phyloP scores from a whole-genome alignment of 23 tunicate genomes.

The Trididemnum nubilum region DNA sequence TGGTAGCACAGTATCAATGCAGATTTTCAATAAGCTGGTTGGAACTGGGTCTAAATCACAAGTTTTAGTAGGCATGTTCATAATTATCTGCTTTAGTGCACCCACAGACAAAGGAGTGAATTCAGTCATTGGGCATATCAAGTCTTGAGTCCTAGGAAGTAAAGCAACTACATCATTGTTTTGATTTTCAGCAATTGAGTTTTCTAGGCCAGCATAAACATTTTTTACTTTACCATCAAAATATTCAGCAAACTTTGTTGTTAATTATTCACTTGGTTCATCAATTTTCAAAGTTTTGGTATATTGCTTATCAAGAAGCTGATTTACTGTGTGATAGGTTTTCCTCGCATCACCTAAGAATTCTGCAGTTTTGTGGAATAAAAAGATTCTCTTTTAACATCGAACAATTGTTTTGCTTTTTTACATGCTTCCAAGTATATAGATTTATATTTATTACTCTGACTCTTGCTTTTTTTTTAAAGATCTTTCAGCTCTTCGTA shows the following conservation, averaged over 20 bases:
- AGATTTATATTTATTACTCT: not conserved
- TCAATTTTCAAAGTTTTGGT: not conserved
- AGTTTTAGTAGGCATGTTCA: not conserved
- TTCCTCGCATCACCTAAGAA: not conserved
- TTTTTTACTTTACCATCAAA: not conserved
- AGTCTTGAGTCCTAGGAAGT: not conserved
- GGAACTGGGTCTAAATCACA: not conserved
- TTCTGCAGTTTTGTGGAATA: not conserved
- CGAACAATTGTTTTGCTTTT: not conserved
- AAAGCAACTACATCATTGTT: not conserved
- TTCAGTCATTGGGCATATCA: not conserved
- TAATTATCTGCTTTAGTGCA: not conserved
- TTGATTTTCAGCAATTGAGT: not conserved
- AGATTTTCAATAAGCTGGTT: not conserved
- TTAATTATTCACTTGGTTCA: not conserved
- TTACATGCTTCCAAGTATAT: not conserved
- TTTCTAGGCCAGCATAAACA: not conserved
- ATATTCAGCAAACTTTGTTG: not conserved
- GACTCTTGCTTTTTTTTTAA: not conserved
- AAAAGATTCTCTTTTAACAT: not conserved
- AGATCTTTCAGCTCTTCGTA: not conserved
- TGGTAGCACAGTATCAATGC: not conserved
- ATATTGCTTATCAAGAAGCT: not conserved
- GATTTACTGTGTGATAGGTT: not conserved
- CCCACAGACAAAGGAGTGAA: not conserved